Percentiles rank a stretch among this genome's conserved stretches.
These are phyloP conservation scores for Pseudoatta argentina DNA, from an alignment of 1,140 invertebrate species.

Conservation along the genomic window DNA sequence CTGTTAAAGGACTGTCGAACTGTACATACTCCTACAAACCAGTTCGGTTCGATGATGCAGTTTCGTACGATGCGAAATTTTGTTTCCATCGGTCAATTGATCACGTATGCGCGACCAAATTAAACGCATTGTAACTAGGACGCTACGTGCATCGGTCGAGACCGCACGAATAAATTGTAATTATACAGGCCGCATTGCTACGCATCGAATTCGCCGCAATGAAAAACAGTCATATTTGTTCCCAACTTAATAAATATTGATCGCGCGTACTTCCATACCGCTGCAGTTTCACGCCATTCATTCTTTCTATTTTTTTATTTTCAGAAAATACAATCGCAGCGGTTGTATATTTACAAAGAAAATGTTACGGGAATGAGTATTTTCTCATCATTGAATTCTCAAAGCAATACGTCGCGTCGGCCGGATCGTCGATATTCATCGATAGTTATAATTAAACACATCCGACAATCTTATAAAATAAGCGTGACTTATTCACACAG, in stretches of 20 bases:
- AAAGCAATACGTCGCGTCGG: not conserved
- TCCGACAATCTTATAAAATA: conserved; percentile 39
- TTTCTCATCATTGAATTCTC: conserved; percentile 50
- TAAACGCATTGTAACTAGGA: conserved; percentile 58
- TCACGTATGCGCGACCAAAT: conserved; percentile 56
- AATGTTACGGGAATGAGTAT: conserved; percentile 5
- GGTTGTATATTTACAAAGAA: conserved; percentile 32
- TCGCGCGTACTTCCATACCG: not conserved
- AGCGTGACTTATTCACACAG: conserved; percentile 60
- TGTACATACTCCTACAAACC: not conserved
- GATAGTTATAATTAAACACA: conserved; percentile 34
- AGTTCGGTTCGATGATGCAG: too few relatives aligned
- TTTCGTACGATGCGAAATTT: conserved; percentile 21
- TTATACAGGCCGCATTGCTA: conserved; percentile 63
- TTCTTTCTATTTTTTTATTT: conserved; percentile 19
- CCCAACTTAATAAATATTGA: conserved; percentile 59
- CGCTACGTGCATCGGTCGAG: conserved; percentile 38
- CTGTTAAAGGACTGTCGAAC: not conserved
- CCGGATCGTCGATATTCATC: not conserved
- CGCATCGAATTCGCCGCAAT: conserved; percentile 65
- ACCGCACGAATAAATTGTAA: conserved; percentile 67
- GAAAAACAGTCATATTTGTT: conserved; percentile 70
- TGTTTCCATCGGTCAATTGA: conserved; percentile 67
- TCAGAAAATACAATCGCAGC: conserved; percentile 44
- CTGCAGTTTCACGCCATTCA: conserved; percentile 29